phyloP scores from a whole-genome alignment of 2,888 invertebrate genomes.

The Meteorus cinctellus region DNA sequence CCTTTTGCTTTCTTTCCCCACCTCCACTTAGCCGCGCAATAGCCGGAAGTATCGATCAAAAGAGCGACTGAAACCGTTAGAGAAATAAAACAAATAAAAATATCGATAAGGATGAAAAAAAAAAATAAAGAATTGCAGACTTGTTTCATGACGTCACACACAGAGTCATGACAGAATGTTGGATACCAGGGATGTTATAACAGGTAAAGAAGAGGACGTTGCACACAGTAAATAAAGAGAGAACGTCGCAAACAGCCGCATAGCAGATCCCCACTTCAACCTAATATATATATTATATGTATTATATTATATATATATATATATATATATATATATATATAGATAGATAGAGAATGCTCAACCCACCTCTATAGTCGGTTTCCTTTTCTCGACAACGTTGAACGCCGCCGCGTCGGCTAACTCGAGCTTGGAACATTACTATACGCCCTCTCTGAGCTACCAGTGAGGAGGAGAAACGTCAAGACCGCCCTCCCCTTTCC shows the following conservation, averaged over 20 bases:
- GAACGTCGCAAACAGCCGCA: not conserved
- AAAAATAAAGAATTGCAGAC: not conserved
- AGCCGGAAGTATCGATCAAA: constrained; percentile 21
- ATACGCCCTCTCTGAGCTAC: constrained; percentile 67
- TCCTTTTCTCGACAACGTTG: not conserved
- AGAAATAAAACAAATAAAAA: not conserved
- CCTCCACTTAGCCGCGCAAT: not conserved
- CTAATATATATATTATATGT: not conserved
- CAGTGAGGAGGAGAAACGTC: constrained; percentile 50
- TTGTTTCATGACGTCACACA: not conserved
- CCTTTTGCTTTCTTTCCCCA: too few species aligned
- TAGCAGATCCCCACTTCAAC: not conserved
- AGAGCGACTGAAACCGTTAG: not conserved
- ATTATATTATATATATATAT: not conserved
- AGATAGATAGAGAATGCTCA: constrained; percentile 12
- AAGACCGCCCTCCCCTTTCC: constrained; percentile 70
- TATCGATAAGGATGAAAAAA: not conserved
- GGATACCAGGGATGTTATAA: not conserved
- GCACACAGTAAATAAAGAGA: not conserved
- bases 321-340: constrained; percentile 30
- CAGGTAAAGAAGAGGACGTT: not conserved
- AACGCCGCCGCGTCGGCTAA: constrained; percentile 60
- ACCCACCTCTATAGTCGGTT: not conserved
- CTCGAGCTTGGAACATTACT: constrained; percentile 64
- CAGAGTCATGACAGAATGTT: not conserved